phyloP scores from a whole-genome alignment of 2,113 vertebrate genomes.

The Scopus umbretta region DNA sequence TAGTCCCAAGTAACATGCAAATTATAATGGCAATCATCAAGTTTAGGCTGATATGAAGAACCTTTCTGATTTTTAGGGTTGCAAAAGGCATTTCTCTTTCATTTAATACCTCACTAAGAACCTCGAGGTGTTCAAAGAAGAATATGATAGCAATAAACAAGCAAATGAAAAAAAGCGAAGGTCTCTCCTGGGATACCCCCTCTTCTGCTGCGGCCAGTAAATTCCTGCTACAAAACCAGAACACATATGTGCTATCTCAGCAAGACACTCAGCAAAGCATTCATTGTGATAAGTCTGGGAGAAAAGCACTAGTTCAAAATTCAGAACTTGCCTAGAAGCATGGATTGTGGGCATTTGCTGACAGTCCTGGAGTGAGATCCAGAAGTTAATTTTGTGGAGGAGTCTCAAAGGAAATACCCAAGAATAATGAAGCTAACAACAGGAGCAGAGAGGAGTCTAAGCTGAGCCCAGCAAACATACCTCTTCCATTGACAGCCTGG shows the following conservation, averaged over 20 bases:
- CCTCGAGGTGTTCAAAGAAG: neutral
- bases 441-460: neutral
- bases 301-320: neutral
- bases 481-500: neutral
- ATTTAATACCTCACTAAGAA: neutral
- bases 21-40: neutral
- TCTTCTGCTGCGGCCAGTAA: neutral
- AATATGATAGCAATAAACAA: neutral
- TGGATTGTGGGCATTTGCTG: neutral
- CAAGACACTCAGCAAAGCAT: no score
- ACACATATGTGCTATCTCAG: neutral
- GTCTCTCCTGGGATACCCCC: neutral
- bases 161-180: neutral
- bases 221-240: neutral
- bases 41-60: neutral
- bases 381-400: neutral
- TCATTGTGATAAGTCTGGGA: neutral
- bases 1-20: neutral
- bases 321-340: neutral
- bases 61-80: neutral
- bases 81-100: neutral
- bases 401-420: neutral
- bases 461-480: neutral
- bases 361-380: neutral
- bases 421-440: neutral